Evolutionary conservation across 2,888 invertebrate genomes (phyloP).

Genomic region (Trachelus tabidus): DNA sequence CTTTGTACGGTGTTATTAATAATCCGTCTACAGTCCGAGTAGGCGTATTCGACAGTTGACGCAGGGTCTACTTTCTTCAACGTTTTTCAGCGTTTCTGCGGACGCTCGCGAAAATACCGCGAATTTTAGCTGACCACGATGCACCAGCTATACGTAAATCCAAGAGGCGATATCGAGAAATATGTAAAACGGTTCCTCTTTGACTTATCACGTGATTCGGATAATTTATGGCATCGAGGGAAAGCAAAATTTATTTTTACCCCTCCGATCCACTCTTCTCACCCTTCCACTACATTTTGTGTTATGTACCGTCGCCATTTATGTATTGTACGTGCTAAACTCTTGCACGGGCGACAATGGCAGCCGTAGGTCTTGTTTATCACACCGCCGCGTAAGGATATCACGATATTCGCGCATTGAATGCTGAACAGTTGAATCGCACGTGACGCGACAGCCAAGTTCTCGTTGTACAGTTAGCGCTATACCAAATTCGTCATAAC

Average conservation of each 20-base stretch:
- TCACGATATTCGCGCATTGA: neutral
- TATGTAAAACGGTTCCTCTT: neutral
- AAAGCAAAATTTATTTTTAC: neutral
- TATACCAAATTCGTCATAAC: neutral
- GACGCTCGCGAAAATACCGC: neutral
- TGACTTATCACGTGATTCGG: neutral
- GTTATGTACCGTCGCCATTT: neutral
- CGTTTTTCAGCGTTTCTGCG: neutral
- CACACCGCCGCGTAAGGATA: neutral
- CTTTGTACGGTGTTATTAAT: neutral
- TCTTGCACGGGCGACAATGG: neutral
- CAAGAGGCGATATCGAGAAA: neutral
- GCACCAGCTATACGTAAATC: neutral
- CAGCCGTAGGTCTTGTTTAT: neutral
- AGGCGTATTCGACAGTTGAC: neutral
- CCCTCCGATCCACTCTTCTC: neutral
- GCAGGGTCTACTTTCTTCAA: neutral
- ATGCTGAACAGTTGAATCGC: neutral
- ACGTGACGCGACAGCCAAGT: constrained; percentile 1
- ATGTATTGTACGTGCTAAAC: neutral
- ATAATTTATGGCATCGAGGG: neutral
- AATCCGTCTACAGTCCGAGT: neutral
- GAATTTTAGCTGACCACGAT: neutral
- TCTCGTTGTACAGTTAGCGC: neutral
- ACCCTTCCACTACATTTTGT: neutral